These are phyloP conservation scores for Genyomyrus donnyi DNA, from an alignment of 2,113 vertebrate species.

Conservation along the genomic window DNA sequence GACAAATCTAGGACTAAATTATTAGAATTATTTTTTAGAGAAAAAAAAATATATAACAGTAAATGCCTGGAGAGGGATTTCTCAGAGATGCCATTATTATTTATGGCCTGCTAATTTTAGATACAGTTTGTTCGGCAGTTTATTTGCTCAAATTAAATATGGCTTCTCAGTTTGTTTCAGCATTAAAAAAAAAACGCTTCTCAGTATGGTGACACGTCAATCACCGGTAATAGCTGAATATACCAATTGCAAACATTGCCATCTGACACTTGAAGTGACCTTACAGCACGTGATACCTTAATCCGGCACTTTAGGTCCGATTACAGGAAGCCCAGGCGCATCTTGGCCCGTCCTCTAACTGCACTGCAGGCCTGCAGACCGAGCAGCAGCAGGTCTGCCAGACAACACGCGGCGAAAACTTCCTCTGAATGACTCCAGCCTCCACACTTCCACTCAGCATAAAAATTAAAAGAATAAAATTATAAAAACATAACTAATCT, in stretches of 20 bases:
- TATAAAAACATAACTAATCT: neutral
- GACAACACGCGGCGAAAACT: neutral
- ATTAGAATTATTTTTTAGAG: neutral
- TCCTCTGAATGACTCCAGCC: neutral
- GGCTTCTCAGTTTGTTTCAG: neutral
- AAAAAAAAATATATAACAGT: neutral
- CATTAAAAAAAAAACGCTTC: neutral
- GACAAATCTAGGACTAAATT: neutral
- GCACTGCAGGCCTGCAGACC: neutral
- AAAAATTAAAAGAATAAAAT: neutral
- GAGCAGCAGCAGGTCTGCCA: neutral
- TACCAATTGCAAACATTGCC: neutral
- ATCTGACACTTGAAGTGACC: neutral
- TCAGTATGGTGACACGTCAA: neutral
- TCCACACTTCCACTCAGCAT: neutral
- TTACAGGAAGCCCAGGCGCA: neutral
- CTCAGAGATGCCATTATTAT: neutral
- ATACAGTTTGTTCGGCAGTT: neutral
- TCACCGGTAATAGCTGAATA: neutral
- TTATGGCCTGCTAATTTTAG: neutral
- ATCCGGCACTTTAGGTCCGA: neutral
- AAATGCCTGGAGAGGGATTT: neutral
- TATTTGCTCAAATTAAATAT: neutral
- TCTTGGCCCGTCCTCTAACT: neutral
- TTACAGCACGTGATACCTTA: neutral